phyloP scores from a whole-genome alignment of 2,113 vertebrate species.

The Leptodactylus fuscus region DNA sequence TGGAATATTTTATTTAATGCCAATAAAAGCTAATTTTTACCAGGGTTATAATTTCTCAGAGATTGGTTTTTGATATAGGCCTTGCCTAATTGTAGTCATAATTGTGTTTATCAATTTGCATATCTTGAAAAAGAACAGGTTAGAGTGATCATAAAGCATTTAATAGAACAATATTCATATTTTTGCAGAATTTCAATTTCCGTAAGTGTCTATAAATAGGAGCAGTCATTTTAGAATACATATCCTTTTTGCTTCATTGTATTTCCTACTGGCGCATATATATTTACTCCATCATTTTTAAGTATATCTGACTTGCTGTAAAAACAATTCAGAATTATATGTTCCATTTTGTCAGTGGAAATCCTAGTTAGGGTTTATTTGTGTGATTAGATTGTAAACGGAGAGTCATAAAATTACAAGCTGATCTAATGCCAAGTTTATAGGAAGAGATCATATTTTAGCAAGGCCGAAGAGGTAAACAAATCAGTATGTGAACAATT shows the following conservation, averaged over 20 bases:
- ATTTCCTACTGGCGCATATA: neutral
- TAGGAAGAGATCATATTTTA: slow-evolving; percentile 50
- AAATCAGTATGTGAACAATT: slow-evolving; percentile 52
- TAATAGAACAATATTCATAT: neutral
- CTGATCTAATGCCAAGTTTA: slow-evolving; percentile 49
- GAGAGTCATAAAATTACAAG: slow-evolving; percentile 40
- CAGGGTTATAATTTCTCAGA: too few relatives aligned
- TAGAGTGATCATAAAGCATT: neutral
- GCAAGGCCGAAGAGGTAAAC: slow-evolving; percentile 37
- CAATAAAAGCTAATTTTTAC: too few relatives aligned
- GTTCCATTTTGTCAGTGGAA: slow-evolving; percentile 47
- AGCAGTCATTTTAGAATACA: neutral
- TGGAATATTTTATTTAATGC: too few relatives aligned
- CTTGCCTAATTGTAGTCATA: neutral
- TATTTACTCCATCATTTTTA: slow-evolving; percentile 41
- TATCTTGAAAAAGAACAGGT: neutral
- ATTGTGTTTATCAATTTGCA: neutral
- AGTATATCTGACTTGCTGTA: slow-evolving; percentile 31
- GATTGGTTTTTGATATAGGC: too few relatives aligned
- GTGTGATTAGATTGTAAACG: slow-evolving; percentile 44
- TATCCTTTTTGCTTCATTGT: neutral
- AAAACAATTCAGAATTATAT: slow-evolving; percentile 43
- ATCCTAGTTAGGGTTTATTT: slow-evolving; percentile 47
- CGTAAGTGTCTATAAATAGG: neutral
- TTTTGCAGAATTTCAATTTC: neutral